Conservation (phyloP, 2,888 invertebrate species). For the Eurois occulta region DNA sequence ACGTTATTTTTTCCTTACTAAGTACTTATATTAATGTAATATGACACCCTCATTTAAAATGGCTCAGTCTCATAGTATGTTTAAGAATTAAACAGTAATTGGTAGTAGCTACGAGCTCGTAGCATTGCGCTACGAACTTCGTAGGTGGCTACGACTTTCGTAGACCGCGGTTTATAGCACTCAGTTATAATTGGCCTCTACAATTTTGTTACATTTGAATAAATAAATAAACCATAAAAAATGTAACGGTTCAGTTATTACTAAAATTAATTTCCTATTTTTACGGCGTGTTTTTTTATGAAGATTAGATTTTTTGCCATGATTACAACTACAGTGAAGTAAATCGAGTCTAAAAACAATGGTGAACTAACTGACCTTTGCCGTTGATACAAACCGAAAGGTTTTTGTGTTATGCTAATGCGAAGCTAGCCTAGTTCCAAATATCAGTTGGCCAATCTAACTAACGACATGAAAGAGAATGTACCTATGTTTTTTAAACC, state of each 20-base stretch:
- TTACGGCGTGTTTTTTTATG: constrained; percentile 4
- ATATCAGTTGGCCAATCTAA: constrained; percentile 58
- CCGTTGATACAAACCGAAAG: constrained; percentile 38
- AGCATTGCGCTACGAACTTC: constrained; percentile 42
- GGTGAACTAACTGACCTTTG: constrained; percentile 43
- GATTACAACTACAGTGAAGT: constrained; percentile 7
- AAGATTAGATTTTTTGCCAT: constrained; percentile 26
- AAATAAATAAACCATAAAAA: constrained; percentile 8
- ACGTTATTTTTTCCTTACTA: background rate
- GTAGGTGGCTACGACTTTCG: constrained; percentile 45
- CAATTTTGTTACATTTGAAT: constrained; percentile 2
- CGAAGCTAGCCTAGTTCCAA: constrained; percentile 52
- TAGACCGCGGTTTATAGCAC: constrained; percentile 12
- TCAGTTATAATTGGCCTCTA: constrained; percentile 7
- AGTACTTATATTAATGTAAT: background rate
- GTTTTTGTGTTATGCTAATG: constrained; percentile 58
- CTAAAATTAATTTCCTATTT: constrained; percentile 7
- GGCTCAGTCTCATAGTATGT: constrained; percentile 19
- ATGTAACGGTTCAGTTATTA: constrained; percentile 1
- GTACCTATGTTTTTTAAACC: constrained; percentile 14
- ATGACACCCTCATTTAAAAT: background rate
- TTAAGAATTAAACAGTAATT: constrained; percentile 33
- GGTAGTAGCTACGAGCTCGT: constrained; percentile 23
- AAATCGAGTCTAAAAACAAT: constrained; percentile 18
- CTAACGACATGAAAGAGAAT: constrained; percentile 35